phyloP scores from a whole-genome alignment of 2,797 vertebrate species.

The Garrulus glandarius region DNA sequence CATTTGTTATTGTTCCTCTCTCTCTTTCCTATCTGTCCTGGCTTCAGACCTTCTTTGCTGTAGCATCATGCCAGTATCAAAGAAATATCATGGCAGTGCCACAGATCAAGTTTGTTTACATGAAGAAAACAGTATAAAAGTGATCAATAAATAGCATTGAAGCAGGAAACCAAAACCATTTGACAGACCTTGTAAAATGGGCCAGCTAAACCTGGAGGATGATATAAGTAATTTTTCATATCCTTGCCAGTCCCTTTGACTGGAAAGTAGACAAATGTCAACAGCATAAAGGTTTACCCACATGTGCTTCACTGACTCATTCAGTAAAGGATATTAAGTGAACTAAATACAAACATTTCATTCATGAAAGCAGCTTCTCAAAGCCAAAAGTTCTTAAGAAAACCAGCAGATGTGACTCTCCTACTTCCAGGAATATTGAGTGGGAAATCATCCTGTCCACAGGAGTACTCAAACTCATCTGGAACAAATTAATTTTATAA shows the following conservation, averaged over 20 bases:
- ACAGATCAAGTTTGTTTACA: background rate
- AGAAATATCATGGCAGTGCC: background rate
- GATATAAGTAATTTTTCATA: background rate
- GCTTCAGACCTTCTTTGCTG: background rate
- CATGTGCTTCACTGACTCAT: background rate
- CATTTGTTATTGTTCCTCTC: background rate
- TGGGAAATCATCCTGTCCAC: background rate
- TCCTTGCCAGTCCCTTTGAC: background rate
- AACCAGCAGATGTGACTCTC: constrained; percentile 1
- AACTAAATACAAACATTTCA: constrained; percentile 18
- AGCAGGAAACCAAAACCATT: constrained; percentile 3
- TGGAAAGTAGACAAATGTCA: background rate
- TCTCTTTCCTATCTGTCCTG: background rate
- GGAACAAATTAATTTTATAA: background rate
- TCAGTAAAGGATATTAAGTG: constrained; percentile 20
- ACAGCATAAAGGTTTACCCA: background rate
- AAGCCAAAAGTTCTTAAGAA: background rate
- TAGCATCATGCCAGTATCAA: background rate
- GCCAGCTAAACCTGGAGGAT: background rate
- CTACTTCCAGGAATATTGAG: background rate
- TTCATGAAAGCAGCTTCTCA: constrained; percentile 17
- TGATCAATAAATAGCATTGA: background rate
- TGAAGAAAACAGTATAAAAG: background rate
- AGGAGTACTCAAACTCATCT: background rate
- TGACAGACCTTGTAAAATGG: background rate